Evolutionary conservation across 64 coral and sea anemone genomes (phyloP).

Genomic region (Actinia tenebrosa): DNA sequence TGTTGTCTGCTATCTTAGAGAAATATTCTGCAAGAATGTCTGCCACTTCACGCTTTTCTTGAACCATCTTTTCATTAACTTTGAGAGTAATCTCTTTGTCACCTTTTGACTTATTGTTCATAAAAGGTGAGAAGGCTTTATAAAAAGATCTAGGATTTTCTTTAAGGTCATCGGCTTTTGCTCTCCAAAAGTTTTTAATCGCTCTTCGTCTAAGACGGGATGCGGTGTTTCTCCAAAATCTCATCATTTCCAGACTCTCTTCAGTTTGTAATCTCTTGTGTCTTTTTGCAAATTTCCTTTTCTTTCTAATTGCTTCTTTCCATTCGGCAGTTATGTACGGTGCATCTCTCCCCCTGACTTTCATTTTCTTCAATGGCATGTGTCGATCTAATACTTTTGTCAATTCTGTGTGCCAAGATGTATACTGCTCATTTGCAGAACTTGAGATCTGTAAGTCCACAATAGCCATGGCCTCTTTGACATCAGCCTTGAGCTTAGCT

Average conservation of each 20-base stretch:
- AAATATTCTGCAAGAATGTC: slow-evolving; percentile 30
- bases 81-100: slow-evolving; percentile 13
- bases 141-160: slow-evolving; percentile 11
- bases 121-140: slow-evolving; percentile 21
- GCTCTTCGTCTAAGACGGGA: slow-evolving; percentile 30
- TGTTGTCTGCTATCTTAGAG: slow-evolving; percentile 11
- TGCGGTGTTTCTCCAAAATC: slow-evolving; percentile 26
- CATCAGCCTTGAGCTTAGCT: too few species aligned
- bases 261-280: background rate
- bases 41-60: slow-evolving; percentile 12
- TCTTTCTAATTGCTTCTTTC: slow-evolving; percentile 29
- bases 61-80: background rate
- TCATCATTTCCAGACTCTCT: background rate
- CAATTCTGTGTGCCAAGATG: background rate
- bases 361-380: slow-evolving; percentile 28
- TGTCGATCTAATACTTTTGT: slow-evolving; percentile 23
- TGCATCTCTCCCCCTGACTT: slow-evolving; percentile 8
- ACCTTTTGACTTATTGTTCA: slow-evolving; percentile 8
- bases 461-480: too few species aligned
- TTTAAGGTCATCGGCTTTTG: slow-evolving; percentile 3
- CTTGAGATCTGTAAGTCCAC: too few species aligned
- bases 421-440: slow-evolving; percentile 7
- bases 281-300: slow-evolving; percentile 29
- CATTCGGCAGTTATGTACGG: slow-evolving; percentile 34
- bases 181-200: slow-evolving; percentile 19